These are phyloP conservation scores for Trichopria drosophilae DNA, from an alignment of 2,888 invertebrate genomes.

Conservation along the genomic window DNA sequence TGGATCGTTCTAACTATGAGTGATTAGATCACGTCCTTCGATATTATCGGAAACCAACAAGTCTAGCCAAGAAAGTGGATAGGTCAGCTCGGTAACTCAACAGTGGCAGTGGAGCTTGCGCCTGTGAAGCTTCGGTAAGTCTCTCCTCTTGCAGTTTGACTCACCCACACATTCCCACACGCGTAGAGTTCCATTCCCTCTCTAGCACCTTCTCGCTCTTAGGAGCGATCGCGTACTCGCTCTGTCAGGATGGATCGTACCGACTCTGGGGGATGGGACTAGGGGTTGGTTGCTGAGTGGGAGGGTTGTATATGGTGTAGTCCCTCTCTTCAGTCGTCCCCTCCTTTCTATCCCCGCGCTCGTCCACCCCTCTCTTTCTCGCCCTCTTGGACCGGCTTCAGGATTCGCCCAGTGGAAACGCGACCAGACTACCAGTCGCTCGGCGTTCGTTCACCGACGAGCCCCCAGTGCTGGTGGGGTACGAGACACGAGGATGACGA, in stretches of 20 bases:
- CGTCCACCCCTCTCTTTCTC: conserved; percentile 22
- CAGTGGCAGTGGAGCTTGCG: conserved; percentile 25
- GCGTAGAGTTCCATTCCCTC: conserved; percentile 13
- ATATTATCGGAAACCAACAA: conserved; percentile 36
- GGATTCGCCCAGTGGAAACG: too few relatives aligned
- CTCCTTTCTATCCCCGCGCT: conserved; percentile 26
- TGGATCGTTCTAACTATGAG: too few relatives aligned
- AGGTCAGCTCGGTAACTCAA: conserved; percentile 26
- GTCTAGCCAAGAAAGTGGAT: conserved; percentile 32
- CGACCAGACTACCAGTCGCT: conserved; percentile 54
- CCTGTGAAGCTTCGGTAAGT: too few relatives aligned
- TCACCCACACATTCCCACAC: too few relatives aligned
- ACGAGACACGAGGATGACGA: too few relatives aligned
- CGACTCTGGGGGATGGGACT: conserved; percentile 9
- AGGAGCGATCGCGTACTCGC: conserved; percentile 5
- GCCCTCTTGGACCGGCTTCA: too few relatives aligned
- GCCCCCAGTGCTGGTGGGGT: conserved; percentile 43
- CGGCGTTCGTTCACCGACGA: conserved; percentile 56
- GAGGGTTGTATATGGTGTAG: conserved; percentile 8
- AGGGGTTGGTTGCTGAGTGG: conserved; percentile 14
- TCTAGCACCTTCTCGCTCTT: conserved; percentile 1
- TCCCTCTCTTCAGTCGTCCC: conserved; percentile 22
- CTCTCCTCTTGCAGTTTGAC: too few relatives aligned
- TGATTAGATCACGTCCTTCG: too few relatives aligned
- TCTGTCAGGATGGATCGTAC: conserved; percentile 15